Evolutionary conservation across 1,140 invertebrate genomes (phyloP).

Genomic region (Grapholita molesta): DNA sequence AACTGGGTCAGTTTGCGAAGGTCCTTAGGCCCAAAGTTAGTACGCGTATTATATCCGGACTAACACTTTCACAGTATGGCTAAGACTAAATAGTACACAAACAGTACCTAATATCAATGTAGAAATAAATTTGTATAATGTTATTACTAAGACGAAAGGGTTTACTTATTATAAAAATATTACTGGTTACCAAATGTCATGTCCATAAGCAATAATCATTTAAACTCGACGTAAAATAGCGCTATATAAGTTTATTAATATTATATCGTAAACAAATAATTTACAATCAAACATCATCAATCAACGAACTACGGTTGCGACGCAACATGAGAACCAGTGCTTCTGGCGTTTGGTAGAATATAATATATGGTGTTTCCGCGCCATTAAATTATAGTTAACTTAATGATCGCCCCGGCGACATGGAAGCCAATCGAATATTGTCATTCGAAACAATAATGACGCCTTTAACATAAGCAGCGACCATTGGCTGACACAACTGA

Average conservation of each 20-base stretch:
- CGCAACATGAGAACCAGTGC: neutral
- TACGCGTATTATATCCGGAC: too few species aligned
- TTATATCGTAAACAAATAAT: neutral
- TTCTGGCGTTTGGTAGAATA: neutral
- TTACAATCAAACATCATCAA: neutral
- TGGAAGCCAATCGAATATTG: conserved; percentile 15
- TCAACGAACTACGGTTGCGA: neutral
- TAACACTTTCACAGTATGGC: too few species aligned
- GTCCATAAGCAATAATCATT: neutral
- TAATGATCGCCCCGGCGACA: neutral
- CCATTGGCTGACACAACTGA: conserved; percentile 1
- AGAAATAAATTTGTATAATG: too few species aligned
- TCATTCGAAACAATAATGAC: conserved; percentile 3
- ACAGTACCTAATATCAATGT: too few species aligned
- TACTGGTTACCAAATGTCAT: too few species aligned
- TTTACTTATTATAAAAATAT: neutral
- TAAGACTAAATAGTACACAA: too few species aligned
- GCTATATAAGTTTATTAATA: neutral
- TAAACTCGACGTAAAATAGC: neutral
- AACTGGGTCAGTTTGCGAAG: too few species aligned
- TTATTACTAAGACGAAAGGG: neutral
- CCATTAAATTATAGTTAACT: conserved; percentile 7
- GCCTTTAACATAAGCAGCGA: neutral
- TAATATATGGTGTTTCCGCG: neutral
- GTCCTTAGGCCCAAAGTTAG: too few species aligned